phyloP scores from a whole-genome alignment of 2,113 vertebrate genomes.

The Periophthalmodon schlosseri region DNA sequence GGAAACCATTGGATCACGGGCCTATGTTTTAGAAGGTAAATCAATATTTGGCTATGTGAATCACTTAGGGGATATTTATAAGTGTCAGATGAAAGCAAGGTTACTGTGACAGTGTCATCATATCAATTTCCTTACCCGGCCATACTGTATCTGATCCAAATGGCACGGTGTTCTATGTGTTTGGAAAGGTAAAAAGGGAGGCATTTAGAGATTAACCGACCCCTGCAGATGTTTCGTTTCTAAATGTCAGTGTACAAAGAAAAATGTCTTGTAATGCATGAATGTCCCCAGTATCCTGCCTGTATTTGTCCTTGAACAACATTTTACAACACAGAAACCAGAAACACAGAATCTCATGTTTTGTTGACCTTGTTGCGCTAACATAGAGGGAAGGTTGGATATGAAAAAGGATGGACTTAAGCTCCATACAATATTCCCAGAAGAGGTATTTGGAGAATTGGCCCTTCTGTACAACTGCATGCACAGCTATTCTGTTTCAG shows the following conservation, averaged over 20 bases:
- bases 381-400: constrained; percentile 77
- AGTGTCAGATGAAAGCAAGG: constrained; percentile 5
- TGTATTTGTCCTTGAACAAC: constrained; percentile 17
- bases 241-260: constrained; percentile 36
- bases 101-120: neutral
- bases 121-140: neutral
- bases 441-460: constrained; percentile 75
- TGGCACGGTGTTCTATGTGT: neutral
- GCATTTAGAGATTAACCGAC: constrained; percentile 6
- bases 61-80: constrained; percentile 17
- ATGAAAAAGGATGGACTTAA: constrained; percentile 70
- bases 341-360: no score
- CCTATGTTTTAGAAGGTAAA: constrained; percentile 80
- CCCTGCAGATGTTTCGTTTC: constrained; percentile 16
- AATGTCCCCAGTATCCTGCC: constrained; percentile 10
- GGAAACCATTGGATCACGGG: constrained; percentile 68
- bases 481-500: constrained; percentile 73
- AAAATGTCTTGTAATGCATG: neutral
- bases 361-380: constrained; percentile 13
- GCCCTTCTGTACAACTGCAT: constrained; percentile 76
- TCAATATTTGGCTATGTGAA: constrained; percentile 16
- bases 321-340: neutral
- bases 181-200: constrained; percentile 2
- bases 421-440: constrained; percentile 68
- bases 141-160: constrained; percentile 1